Conservation (phyloP, 2,888 invertebrate species). For the Nesidiocoris tenuis region DNA sequence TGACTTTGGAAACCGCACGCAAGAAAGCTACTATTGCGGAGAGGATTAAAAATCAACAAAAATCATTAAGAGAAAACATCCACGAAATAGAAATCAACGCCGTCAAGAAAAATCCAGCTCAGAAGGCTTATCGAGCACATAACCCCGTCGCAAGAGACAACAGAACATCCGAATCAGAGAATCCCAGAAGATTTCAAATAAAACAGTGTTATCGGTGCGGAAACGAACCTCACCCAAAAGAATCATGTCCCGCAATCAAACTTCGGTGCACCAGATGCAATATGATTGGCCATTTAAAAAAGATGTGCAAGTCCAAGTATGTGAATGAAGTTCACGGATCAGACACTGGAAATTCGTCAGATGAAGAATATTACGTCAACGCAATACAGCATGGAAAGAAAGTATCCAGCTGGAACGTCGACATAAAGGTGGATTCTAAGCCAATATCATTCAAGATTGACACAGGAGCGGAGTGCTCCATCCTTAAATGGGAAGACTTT, state of each 20-base stretch:
- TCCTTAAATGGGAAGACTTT: background rate
- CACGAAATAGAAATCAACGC: background rate
- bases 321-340: background rate
- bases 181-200: background rate
- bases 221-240: background rate
- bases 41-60: slow-evolving; percentile 21
- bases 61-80: background rate
- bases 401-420: background rate
- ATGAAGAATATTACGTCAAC: background rate
- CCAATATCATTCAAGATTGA: slow-evolving; percentile 19
- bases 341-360: background rate
- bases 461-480: slow-evolving; percentile 22
- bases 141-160: background rate
- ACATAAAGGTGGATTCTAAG: background rate
- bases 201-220: background rate
- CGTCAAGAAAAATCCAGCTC: background rate
- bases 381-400: background rate
- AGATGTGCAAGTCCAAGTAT: background rate
- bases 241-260: slow-evolving; percentile 10
- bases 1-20: slow-evolving; percentile 1
- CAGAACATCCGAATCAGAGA: too few species aligned
- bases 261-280: slow-evolving; percentile 2
- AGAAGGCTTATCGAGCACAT: background rate
- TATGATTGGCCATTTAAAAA: background rate
- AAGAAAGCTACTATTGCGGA: slow-evolving; percentile 4